Evolutionary conservation across 2,888 invertebrate genomes (phyloP).

Genomic region (Hymenopus coronatus): DNA sequence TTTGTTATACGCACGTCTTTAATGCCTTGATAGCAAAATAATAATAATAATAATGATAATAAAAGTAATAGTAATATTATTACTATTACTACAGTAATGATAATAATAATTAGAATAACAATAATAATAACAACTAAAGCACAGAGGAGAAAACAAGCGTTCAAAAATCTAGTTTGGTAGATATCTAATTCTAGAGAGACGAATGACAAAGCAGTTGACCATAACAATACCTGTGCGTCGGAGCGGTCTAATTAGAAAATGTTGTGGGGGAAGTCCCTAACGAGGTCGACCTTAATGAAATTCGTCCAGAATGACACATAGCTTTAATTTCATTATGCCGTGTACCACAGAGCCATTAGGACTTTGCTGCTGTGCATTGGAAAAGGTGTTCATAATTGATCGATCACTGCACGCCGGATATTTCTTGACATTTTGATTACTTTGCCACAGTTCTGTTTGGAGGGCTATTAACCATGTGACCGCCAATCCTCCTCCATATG

Average conservation of each 20-base stretch:
- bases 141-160: not conserved
- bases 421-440: not conserved
- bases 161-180: not conserved
- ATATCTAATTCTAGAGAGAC: not conserved
- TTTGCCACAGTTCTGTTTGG: not conserved
- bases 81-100: no score
- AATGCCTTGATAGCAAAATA: no score
- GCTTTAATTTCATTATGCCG: not conserved
- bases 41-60: no score
- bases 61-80: no score
- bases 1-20: no score
- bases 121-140: not conserved
- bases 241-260: not conserved
- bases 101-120: no score
- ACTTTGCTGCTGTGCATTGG: not conserved
- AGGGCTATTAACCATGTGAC: not conserved
- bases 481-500: not conserved
- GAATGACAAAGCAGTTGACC: not conserved
- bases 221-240: not conserved
- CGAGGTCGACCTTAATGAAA: not conserved
- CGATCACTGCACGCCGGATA: not conserved
- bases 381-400: not conserved
- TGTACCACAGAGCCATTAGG: not conserved
- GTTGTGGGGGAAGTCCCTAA: not conserved
- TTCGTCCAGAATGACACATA: not conserved